Evolutionary conservation across 1,140 invertebrate genomes (phyloP).

Genomic region (Vollenhovia emeryi): DNA sequence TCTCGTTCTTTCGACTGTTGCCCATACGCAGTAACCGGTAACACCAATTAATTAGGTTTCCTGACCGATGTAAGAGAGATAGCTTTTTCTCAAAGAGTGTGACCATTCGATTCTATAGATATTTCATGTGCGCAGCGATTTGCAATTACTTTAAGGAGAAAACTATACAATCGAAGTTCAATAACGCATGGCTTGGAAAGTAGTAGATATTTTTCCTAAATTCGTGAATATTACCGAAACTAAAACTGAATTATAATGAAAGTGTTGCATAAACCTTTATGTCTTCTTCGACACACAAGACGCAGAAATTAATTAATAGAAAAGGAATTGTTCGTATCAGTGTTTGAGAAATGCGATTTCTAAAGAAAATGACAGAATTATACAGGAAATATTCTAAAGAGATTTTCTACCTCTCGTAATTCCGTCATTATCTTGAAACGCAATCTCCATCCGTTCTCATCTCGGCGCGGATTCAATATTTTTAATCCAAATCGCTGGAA

Average conservation of each 20-base stretch:
- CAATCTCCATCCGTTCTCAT: constrained; percentile 42
- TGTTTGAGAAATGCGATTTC: neutral
- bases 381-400: constrained; percentile 37
- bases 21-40: neutral
- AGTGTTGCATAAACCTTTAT: neutral
- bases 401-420: constrained; percentile 20
- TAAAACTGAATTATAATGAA: neutral
- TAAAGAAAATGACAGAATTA: constrained; percentile 25
- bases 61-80: neutral
- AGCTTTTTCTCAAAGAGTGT: neutral
- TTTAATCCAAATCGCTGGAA: constrained; percentile 42
- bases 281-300: neutral
- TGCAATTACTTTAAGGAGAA: neutral
- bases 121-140: neutral
- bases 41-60: constrained; percentile 15
- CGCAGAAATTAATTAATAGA: constrained; percentile 3
- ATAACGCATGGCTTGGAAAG: neutral
- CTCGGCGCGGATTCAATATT: constrained; percentile 28
- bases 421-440: constrained; percentile 27
- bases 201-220: neutral
- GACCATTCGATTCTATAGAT: neutral
- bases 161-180: neutral
- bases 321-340: neutral
- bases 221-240: neutral
- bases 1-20: constrained; percentile 1